Percentiles rank a stretch among this genome's conserved stretches.
Conservation (phyloP, 2,113 vertebrate species). For the Pao palembangensis region DNA sequence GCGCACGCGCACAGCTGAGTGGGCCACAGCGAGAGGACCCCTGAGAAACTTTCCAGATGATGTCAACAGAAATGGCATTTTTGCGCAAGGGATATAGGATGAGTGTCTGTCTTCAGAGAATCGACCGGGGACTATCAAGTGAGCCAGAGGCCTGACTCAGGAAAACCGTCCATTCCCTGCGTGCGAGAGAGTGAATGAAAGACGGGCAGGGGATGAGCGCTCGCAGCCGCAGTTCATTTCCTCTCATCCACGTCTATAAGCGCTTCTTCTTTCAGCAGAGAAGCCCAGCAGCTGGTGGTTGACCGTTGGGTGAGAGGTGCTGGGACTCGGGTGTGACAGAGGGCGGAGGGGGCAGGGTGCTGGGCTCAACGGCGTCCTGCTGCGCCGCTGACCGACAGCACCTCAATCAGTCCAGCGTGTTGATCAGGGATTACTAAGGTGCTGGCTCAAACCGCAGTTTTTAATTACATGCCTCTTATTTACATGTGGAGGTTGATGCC, state of each 20-base stretch:
- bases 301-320: constrained; percentile 7
- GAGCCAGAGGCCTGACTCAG: constrained; percentile 69
- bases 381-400: constrained; percentile 38
- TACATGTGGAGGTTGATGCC: constrained; percentile 8
- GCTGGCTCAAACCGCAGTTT: constrained; percentile 30
- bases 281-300: constrained; percentile 16
- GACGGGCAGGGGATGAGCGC: constrained; percentile 5
- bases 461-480: constrained; percentile 33
- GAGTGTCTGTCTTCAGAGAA: constrained; percentile 62
- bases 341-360: background rate
- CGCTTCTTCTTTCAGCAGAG: constrained; percentile 6
- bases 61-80: constrained; percentile 53
- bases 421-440: constrained; percentile 44
- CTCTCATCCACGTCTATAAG: constrained; percentile 6
- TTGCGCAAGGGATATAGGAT: constrained; percentile 48
- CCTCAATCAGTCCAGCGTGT: constrained; percentile 39
- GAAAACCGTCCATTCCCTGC: constrained; percentile 34
- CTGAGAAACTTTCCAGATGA: constrained; percentile 52
- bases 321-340: constrained; percentile 1
- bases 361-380: constrained; percentile 12
- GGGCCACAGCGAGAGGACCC: constrained; percentile 32
- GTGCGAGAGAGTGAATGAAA: constrained; percentile 16
- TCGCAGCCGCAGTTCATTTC: constrained; percentile 14
- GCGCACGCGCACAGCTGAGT: constrained; percentile 33
- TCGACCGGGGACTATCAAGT: constrained; percentile 58